Base-by-base conservation (phyloP, 2,113 vertebrate species). In the Calidris pugnax region DNA sequence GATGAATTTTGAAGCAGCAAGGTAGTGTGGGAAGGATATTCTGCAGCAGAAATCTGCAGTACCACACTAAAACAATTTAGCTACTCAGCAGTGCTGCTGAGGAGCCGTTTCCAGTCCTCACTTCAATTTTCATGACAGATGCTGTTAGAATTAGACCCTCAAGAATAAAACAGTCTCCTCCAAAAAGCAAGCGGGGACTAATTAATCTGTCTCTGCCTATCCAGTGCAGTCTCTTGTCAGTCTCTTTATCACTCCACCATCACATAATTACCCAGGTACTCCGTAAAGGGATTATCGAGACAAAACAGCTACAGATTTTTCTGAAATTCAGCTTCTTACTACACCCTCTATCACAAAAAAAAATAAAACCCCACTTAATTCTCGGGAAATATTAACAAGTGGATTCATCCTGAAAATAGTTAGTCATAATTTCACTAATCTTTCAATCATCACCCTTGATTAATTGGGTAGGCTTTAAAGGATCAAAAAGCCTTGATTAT, bases 61-160 rank as follows among this genome's bases (percentile, higher is more conserved):
- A 47, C 39, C 56, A 53, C 45, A 53, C 45, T 73, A 82, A 91
- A 96, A 87, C 87, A 89, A 93, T 91, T 75, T 41, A 89, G 53
- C 62, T 69, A 88, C 82, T 88, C 92, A 90, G 87, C 72, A 73
- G 55, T 63, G 63, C 33, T 80, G 63, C 63, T 91, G 90, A 73
- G 74, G 63, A 94, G 82, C 59, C 80, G 85, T 68, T 94, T 93
- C 37, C 55, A 88, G 41, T 28, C 78, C 71, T 79, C 51, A 68
- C 57, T 87, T 89, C 64, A 82, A 9, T 80, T 88, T 95, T 91
- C 30, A 4, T 84, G 72, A 91, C 78, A 97, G 90, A 94, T 74
- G 63, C 57, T 90, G 78, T 68, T 71, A 92, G 90, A 95, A 95
- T 95, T 82, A 95, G 74, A 76, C 33, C 39, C 66, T 93, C 48